Evolutionary conservation across 2,113 vertebrate species (phyloP).

Genomic region (Herpailurus yagouaroundi): DNA sequence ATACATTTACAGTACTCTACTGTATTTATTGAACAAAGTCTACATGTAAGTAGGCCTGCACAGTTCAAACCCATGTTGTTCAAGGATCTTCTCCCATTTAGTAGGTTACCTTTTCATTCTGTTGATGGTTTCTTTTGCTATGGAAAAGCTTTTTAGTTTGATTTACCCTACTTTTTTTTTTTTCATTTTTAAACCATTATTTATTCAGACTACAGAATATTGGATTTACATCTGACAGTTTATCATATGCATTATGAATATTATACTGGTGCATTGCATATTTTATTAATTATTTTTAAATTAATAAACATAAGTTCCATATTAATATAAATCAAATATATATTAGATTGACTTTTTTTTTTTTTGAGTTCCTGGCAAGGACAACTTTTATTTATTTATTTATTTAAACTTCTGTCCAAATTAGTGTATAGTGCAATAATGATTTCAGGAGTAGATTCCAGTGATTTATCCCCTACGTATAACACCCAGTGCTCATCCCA

Average conservation of each 20-base stretch:
- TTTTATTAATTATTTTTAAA: background rate
- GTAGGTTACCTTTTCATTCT: background rate
- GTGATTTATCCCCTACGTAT: too few relatives aligned
- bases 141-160: background rate
- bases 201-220: slow-evolving; percentile 59
- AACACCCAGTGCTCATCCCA: too few relatives aligned
- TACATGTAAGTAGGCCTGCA: background rate
- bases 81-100: background rate
- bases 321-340: background rate
- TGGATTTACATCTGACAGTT: slow-evolving; percentile 60
- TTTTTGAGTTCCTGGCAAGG: too few relatives aligned
- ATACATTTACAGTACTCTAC: background rate
- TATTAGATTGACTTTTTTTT: background rate
- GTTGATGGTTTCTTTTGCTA: background rate
- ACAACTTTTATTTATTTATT: too few relatives aligned
- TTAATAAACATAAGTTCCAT: background rate
- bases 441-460: too few relatives aligned
- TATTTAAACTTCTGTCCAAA: too few relatives aligned
- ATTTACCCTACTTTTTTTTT: background rate
- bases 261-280: background rate
- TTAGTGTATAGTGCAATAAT: too few relatives aligned
- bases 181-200: slow-evolving; percentile 65
- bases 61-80: background rate
- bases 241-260: background rate
- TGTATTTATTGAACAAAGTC: background rate